These are phyloP conservation scores for Pedionomus torquatus DNA, from an alignment of 2,113 vertebrate species.

Conservation along the genomic window DNA sequence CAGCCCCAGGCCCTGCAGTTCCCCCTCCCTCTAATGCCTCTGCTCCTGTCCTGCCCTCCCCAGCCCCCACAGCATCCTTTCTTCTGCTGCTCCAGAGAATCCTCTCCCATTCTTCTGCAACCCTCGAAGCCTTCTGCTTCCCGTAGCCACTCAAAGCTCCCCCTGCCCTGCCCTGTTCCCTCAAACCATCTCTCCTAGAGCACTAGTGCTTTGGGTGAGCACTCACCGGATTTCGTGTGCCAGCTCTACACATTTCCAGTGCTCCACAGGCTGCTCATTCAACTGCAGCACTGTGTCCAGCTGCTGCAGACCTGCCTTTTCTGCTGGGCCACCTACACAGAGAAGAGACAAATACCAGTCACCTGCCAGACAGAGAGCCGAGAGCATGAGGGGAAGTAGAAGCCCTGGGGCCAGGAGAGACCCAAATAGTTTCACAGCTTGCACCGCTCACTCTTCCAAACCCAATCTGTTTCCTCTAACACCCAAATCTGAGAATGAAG, in stretches of 20 bases:
- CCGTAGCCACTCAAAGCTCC: neutral
- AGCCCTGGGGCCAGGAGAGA: neutral
- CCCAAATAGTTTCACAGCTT: neutral
- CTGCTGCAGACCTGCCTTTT: slow-evolving; percentile 90
- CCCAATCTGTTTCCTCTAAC: neutral
- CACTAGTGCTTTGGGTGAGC: neutral
- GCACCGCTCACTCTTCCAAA: neutral
- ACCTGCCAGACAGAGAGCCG: neutral
- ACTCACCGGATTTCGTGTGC: slow-evolving; percentile 91
- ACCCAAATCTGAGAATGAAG: neutral
- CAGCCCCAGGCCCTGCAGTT: neutral
- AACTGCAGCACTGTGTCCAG: slow-evolving; percentile 90
- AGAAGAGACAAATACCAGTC: neutral
- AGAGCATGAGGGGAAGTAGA: neutral
- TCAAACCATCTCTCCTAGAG: neutral
- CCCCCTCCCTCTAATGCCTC: neutral
- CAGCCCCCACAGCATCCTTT: neutral
- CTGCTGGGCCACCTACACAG: slow-evolving; percentile 87
- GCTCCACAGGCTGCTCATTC: slow-evolving; percentile 91
- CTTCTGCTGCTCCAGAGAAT: neutral
- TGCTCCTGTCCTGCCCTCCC: neutral
- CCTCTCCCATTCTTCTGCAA: neutral
- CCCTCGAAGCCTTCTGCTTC: neutral
- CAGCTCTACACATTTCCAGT: slow-evolving; percentile 95
- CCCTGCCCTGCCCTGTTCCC: neutral